phyloP scores from a whole-genome alignment of 1,140 invertebrate genomes.

The Halesus radiatus region DNA sequence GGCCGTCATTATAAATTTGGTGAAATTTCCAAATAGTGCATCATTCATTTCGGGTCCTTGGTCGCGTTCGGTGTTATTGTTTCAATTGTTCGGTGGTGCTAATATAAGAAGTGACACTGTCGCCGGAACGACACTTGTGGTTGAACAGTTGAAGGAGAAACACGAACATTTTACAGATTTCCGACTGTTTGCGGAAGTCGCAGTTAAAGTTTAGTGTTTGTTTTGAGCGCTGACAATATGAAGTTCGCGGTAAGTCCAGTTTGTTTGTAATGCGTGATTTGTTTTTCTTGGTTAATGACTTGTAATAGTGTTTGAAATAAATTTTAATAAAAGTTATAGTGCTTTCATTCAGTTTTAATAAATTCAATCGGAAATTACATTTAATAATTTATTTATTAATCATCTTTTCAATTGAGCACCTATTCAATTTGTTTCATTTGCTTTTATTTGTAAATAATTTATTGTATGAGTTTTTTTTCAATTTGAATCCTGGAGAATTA shows the following conservation, averaged over 20 bases:
- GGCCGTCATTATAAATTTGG: conserved; percentile 56
- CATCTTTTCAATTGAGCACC: too few species aligned
- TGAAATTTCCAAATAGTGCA: conserved; percentile 53
- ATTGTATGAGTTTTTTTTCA: too few species aligned
- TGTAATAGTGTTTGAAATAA: too few species aligned
- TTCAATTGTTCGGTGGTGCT: background rate
- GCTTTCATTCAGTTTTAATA: too few species aligned
- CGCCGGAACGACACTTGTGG: conserved; percentile 21
- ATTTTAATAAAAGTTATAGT: too few species aligned
- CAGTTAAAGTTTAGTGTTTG: conserved; percentile 33
- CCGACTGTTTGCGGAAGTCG: conserved; percentile 4
- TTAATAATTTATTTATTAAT: too few species aligned
- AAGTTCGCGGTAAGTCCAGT: conserved; percentile 32
- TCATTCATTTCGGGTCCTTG: conserved; percentile 56
- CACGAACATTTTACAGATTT: conserved; percentile 28
- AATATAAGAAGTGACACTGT: conserved; percentile 35
- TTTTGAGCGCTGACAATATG: conserved; percentile 26
- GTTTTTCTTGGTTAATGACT: too few species aligned
- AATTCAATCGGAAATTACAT: too few species aligned
- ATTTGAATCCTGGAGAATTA: too few species aligned
- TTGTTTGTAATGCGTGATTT: background rate
- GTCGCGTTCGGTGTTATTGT: conserved; percentile 31
- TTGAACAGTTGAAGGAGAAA: background rate
- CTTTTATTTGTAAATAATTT: too few species aligned
- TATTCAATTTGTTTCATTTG: too few species aligned